Evolutionary conservation across 2,797 vertebrate species (phyloP).

Genomic region (Heterohyrax brucei): DNA sequence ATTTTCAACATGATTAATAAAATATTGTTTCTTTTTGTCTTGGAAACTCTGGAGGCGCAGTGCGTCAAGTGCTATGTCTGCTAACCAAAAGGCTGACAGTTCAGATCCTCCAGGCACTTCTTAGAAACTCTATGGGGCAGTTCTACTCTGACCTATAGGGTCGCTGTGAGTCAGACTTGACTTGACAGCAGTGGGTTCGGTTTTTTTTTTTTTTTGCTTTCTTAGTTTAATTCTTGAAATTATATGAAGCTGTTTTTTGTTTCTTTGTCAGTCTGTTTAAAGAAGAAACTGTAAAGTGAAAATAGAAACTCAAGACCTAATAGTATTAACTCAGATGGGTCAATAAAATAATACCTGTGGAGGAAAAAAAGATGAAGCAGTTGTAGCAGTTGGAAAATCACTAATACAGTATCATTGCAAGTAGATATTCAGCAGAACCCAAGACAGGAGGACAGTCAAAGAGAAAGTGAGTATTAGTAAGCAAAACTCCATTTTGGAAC

Average conservation of each 20-base stretch:
- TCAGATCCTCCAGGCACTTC: no score
- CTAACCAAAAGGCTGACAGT: no score
- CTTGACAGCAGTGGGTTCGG: no score
- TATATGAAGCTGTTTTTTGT: not conserved
- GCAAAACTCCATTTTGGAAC: conserved; percentile 34
- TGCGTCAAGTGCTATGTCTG: no score
- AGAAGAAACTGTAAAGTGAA: not conserved
- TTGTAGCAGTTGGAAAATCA: not conserved
- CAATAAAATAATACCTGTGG: not conserved
- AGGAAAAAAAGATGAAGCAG: not conserved
- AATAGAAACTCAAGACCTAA: conserved; percentile 1
- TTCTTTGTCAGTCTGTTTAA: not conserved
- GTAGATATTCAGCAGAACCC: not conserved
- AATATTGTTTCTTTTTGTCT: not conserved
- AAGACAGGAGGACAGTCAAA: not conserved
- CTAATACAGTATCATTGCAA: not conserved
- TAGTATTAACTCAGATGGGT: not conserved
- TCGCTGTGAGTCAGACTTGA: no score
- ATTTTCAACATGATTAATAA: not conserved
- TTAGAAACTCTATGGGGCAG: no score
- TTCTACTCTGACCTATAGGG: no score
- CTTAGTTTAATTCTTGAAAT: not conserved
- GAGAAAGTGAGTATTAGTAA: not conserved
- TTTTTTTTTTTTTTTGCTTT: no score
- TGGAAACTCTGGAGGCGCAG: no score